A percentile compares a stretch with the other conserved stretches of the same genome.
These are phyloP conservation scores for Philopedon plagiatum DNA, from an alignment of 2,888 invertebrate species.

Conservation along the genomic window DNA sequence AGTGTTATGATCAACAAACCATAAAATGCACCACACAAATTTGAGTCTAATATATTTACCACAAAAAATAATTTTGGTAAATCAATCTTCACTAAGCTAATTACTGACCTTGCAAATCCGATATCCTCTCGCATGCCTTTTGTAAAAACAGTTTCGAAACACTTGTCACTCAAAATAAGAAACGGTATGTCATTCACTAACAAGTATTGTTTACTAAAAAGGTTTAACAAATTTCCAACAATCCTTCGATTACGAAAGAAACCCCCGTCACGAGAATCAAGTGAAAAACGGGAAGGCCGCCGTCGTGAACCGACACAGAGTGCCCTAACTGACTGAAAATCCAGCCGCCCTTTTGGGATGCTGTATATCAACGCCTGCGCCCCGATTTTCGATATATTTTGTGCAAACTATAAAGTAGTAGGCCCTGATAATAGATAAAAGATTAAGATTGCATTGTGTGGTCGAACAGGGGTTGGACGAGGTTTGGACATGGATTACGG, in stretches of 20 bases:
- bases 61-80: not conserved
- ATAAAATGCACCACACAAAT: too few species aligned
- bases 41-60: too few species aligned
- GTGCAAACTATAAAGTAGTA: conserved; percentile 51
- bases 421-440: conserved; percentile 52
- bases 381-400: conserved; percentile 50
- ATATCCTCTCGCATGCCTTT: not conserved
- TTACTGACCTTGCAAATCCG: conserved; percentile 1
- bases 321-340: conserved; percentile 47
- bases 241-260: conserved; percentile 7
- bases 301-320: conserved; percentile 27
- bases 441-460: conserved; percentile 52
- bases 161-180: conserved; percentile 12
- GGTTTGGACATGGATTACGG: conserved; percentile 7
- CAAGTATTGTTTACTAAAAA: not conserved
- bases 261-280: conserved; percentile 1
- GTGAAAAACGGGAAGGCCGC: not conserved
- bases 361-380: conserved; percentile 51
- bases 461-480: conserved; percentile 26
- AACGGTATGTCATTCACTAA: not conserved
- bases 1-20: too few species aligned
- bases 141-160: not conserved
- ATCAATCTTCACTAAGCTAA: not conserved
- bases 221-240: not conserved
- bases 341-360: conserved; percentile 46